Evolutionary conservation across 2,113 vertebrate species (phyloP).

Genomic region (Alaudala cheleensis): DNA sequence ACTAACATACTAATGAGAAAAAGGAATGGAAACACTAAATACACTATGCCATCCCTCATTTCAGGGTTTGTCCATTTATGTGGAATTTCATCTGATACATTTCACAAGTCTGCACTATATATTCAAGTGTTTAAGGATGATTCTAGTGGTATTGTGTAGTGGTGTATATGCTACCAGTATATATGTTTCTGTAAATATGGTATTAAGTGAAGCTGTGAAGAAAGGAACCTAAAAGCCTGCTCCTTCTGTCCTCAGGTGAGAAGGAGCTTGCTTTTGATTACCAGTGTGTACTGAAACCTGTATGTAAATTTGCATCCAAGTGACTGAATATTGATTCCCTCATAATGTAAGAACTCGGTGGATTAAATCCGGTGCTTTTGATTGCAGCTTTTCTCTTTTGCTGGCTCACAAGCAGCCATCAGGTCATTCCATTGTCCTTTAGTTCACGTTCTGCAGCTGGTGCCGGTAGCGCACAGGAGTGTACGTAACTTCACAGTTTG

Average conservation of each 20-base stretch:
- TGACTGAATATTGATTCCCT: slow-evolving; percentile 67
- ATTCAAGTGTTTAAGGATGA: slow-evolving; percentile 89
- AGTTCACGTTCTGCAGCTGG: slow-evolving; percentile 59
- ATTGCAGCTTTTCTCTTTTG: slow-evolving; percentile 52
- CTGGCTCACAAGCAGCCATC: slow-evolving; percentile 63
- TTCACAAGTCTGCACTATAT: slow-evolving; percentile 79
- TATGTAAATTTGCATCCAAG: not conserved
- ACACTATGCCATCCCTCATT: slow-evolving; percentile 57
- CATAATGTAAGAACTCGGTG: slow-evolving; percentile 28
- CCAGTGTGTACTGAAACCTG: slow-evolving; percentile 15
- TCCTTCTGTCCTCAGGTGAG: slow-evolving; percentile 51
- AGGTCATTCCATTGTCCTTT: slow-evolving; percentile 44
- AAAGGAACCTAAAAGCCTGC: slow-evolving; percentile 42
- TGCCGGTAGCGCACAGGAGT: slow-evolving; percentile 13
- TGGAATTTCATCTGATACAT: slow-evolving; percentile 84
- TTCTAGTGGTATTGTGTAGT: slow-evolving; percentile 67
- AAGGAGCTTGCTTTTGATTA: slow-evolving; percentile 57
- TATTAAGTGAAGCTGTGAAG: slow-evolving; percentile 63
- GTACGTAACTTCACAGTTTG: slow-evolving; percentile 76
- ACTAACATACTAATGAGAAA: slow-evolving; percentile 52
- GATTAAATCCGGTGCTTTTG: slow-evolving; percentile 47
- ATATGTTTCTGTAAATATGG: slow-evolving; percentile 58
- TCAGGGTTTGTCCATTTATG: slow-evolving; percentile 45
- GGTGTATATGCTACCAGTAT: slow-evolving; percentile 65
- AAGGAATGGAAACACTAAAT: slow-evolving; percentile 69